Conservation (phyloP, 2,113 vertebrate genomes). For the Seriola quinqueradiata region DNA sequence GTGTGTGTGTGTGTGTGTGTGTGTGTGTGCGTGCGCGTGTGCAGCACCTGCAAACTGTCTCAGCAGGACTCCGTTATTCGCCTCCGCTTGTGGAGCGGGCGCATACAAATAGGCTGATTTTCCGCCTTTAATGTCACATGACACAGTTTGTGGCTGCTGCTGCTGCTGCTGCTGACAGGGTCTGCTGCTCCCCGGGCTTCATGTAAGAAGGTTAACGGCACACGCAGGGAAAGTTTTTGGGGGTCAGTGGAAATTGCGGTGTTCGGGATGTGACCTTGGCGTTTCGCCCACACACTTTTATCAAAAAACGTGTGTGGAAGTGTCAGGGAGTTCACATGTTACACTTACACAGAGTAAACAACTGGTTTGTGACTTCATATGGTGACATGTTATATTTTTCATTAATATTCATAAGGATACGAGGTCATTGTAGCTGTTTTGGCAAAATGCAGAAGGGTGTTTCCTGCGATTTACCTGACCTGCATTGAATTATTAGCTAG, state of each 20-base stretch:
- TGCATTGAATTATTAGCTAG: neutral
- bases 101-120: conserved; percentile 74
- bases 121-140: conserved; percentile 38
- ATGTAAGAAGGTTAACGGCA: neutral
- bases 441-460: neutral
- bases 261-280: conserved; percentile 45
- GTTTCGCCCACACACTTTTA: neutral
- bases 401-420: conserved; percentile 37
- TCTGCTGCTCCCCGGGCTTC: neutral
- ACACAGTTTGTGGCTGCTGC: neutral
- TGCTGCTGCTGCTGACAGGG: conserved; percentile 6
- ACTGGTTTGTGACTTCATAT: neutral
- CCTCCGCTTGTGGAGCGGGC: conserved; percentile 45
- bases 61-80: conserved; percentile 29
- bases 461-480: neutral
- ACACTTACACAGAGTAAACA: conserved; percentile 18
- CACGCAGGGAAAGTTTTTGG: neutral
- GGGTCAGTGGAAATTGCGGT: conserved; percentile 5
- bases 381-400: neutral
- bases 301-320: neutral
- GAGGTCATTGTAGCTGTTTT: neutral
- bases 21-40: conserved; percentile 4
- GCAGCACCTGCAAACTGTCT: conserved; percentile 34
- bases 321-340: neutral
- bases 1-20: conserved; percentile 2